Evolutionary conservation across 2,797 vertebrate species (phyloP).

Genomic region (Lacerta agilis): DNA sequence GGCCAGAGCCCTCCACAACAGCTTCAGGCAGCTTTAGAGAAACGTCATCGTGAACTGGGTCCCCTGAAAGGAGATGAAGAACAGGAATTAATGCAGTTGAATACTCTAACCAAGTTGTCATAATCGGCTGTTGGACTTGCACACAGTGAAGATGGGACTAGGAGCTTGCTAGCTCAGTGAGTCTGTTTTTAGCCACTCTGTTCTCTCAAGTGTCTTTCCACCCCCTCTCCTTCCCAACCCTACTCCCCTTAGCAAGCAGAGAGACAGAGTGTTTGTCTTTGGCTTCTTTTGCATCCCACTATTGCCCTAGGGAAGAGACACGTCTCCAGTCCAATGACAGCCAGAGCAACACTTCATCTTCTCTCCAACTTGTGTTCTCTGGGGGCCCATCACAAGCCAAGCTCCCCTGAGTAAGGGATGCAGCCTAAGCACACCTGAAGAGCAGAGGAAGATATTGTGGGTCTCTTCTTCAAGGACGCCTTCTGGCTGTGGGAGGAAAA

Average conservation of each 20-base stretch:
- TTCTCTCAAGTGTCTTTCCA: background rate
- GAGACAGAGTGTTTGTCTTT: background rate
- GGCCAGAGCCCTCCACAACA: constrained; percentile 69
- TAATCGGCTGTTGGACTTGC: too few species aligned
- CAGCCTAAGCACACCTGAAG: constrained; percentile 64
- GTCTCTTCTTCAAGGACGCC: constrained; percentile 70
- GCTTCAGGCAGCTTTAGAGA: constrained; percentile 64
- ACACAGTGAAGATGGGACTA: too few species aligned
- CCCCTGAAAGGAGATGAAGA: constrained; percentile 61
- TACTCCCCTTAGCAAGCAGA: background rate
- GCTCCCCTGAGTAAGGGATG: background rate
- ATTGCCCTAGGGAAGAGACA: background rate
- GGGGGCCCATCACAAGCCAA: background rate
- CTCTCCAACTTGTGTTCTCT: background rate
- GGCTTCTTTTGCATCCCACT: too few species aligned
- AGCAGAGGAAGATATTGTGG: constrained; percentile 68
- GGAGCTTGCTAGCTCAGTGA: too few species aligned
- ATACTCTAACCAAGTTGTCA: background rate
- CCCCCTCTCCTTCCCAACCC: background rate
- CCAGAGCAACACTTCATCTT: background rate
- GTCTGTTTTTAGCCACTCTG: too few species aligned
- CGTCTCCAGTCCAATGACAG: background rate
- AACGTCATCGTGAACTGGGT: constrained; percentile 58
- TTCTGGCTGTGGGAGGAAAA: constrained; percentile 64
- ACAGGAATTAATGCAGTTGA: constrained; percentile 6